Evolutionary conservation across 1,140 invertebrate genomes (phyloP), one percentile per base, ranked within the genome.

Genomic region (Drosophila varians): DNA sequence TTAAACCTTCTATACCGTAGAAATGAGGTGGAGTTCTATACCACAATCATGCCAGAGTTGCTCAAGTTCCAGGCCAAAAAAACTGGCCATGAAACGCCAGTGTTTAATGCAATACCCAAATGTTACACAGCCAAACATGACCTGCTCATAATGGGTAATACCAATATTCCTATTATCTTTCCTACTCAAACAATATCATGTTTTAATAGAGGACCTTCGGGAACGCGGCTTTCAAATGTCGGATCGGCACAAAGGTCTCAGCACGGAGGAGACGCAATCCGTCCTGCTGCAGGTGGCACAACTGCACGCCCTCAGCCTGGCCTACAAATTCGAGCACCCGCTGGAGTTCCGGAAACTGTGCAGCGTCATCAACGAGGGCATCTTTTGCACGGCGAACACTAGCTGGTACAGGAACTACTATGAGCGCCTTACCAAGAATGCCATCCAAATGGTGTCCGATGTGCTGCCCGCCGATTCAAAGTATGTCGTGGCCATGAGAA

Each of bases 1-100:
- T 38, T 7, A 23, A 18, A 3, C 5, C 52, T 47, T 9, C 34
- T 7, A 36, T 21, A 1, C 19, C 0, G 9, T 48, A 93, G 93
- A 60, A 95, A 95, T 60, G 95, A 95, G 80, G 94, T 95, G 3
- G 93, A 93, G 1, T 95, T 95, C 77, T 95, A 95, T 70, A 95
- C 93, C 12, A 92, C 93, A 53, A 94, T 95, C 5, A 94, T 94
- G 92, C 94, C 94, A 18, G 92, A 93, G 1, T 66, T 95, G 2
- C 73, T 93, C 0, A 90, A 92, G 31, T 93, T 95, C 47, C 94
- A 95, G 80, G 76, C 87, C 5, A 90, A 90, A 53, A 91, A 89
- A 66, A 83, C 80, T 49, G 83, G 78, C 7, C 66, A 91, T 1
- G 61, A 62, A 4, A 26, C 48, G 5, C 60, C 45, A n/a, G 84